Evolutionary conservation across 2,797 vertebrate genomes (phyloP).

Genomic region (Octomys mimax): DNA sequence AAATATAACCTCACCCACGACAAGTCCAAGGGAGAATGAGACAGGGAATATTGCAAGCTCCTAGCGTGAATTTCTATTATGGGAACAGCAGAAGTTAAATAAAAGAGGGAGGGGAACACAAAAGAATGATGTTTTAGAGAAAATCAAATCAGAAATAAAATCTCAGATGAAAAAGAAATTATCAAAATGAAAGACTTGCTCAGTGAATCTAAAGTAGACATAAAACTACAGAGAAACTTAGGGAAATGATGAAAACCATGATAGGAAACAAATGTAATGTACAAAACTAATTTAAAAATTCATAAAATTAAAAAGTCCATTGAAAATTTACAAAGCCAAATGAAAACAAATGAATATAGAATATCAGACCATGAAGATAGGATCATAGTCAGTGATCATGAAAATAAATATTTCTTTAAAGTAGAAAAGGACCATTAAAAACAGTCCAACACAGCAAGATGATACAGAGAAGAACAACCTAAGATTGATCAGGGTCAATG

Average conservation of each 20-base stretch:
- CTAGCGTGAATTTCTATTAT: background rate
- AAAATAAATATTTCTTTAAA: background rate
- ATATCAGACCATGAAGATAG: background rate
- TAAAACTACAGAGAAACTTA: background rate
- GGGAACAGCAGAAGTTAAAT: background rate
- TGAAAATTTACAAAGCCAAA: background rate
- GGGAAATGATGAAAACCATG: background rate
- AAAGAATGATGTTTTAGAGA: background rate
- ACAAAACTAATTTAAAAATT: background rate
- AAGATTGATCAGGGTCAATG: background rate
- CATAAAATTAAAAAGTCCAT: background rate
- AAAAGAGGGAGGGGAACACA: background rate
- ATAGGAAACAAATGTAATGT: background rate
- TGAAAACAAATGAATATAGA: background rate
- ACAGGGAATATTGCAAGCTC: background rate
- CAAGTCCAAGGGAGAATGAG: background rate
- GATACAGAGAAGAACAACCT: background rate
- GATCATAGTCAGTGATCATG: background rate
- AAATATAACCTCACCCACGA: background rate
- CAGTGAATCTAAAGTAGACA: background rate
- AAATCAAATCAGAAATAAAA: background rate
- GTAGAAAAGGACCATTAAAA: background rate
- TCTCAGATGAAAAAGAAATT: background rate
- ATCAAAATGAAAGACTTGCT: background rate
- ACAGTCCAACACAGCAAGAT: background rate